Evolutionary conservation across 23 tunicate genomes (phyloP), one percentile per base, ranked within the genome.

Genomic region (Clavelina lepadiformis): DNA sequence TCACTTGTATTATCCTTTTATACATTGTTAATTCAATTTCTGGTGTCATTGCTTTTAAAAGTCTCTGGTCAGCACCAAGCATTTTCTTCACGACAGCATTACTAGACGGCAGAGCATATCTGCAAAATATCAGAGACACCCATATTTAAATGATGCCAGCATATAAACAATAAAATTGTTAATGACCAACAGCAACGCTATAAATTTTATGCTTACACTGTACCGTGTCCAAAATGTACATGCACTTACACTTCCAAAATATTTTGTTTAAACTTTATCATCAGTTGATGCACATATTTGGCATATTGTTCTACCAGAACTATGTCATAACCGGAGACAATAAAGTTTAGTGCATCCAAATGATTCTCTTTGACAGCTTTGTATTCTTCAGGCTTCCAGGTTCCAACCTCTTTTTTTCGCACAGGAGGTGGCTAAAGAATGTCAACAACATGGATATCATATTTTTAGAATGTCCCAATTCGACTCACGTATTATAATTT

Each of bases 231-330:
- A n/a, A n/a, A n/a, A n/a, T n/a, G n/a, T n/a, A n/a, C 32, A 2
- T 18, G 11, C 30, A 47, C 91, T 74, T 34, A 83, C 91, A 58
- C 25, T 74, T 83, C 82, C 20, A 23, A 24, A 8, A 75, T 56
- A 18, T 74, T 38, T 11, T 38, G 31, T 28, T 67, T 74, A 11
- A 56, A 55, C 31, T 68, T 57, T 23, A 74, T 31, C 63, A 83
- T 38, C 18, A 44, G 23, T 23, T 61, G 71, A 51, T 83, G 91
- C 60, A 83, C 63, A 68, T 30, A 45, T 55, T 83, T 58, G 1
- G 82, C 38, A 54, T 59, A 83, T 24, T 51, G 68, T 75, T 83
- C 91, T 29, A 83, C 82, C 31, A 83, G 83, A 2, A 83, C 91
- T 59, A 83, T 75, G 28, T 83, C 91, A 67, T 67, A 75, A 8